phyloP scores from a whole-genome alignment of 2,888 invertebrate genomes.

The Zhuqinia jingwanae region DNA sequence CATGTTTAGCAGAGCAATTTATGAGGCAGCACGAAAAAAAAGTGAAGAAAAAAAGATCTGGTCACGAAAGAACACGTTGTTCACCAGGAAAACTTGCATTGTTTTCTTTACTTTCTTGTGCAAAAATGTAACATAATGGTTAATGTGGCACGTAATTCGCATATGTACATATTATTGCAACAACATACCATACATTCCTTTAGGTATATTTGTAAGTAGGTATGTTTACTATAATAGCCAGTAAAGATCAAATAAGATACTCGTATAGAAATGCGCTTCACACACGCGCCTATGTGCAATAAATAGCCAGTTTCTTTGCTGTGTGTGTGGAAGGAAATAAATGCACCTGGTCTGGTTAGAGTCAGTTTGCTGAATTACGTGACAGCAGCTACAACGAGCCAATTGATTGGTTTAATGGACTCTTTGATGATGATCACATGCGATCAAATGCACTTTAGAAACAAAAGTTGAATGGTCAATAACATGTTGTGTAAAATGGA shows the following conservation, averaged over 20 bases:
- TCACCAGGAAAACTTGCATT: slow-evolving; percentile 2
- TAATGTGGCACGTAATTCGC: not conserved
- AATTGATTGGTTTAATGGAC: not conserved
- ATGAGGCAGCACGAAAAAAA: slow-evolving; percentile 1
- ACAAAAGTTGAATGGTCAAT: not conserved
- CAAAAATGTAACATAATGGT: not conserved
- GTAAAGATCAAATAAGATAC: too few species aligned
- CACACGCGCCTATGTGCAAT: too few species aligned
- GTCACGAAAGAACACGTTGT: slow-evolving; percentile 29
- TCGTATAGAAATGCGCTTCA: too few species aligned
- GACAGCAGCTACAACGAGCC: not conserved
- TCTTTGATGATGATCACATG: not conserved
- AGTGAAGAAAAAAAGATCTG: slow-evolving; percentile 4
- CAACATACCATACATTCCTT: too few species aligned
- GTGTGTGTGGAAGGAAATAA: too few species aligned
- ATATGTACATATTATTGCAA: too few species aligned
- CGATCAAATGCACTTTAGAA: not conserved
- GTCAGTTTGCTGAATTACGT: too few species aligned
- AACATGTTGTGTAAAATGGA: not conserved
- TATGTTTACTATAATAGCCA: too few species aligned
- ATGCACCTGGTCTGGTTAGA: too few species aligned
- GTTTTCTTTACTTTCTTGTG: slow-evolving; percentile 8
- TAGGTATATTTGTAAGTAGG: not conserved
- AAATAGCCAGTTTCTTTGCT: too few species aligned
- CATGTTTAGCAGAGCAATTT: slow-evolving; percentile 39